Conservation (phyloP, 2,797 vertebrate genomes). For the Falco rusticolus region DNA sequence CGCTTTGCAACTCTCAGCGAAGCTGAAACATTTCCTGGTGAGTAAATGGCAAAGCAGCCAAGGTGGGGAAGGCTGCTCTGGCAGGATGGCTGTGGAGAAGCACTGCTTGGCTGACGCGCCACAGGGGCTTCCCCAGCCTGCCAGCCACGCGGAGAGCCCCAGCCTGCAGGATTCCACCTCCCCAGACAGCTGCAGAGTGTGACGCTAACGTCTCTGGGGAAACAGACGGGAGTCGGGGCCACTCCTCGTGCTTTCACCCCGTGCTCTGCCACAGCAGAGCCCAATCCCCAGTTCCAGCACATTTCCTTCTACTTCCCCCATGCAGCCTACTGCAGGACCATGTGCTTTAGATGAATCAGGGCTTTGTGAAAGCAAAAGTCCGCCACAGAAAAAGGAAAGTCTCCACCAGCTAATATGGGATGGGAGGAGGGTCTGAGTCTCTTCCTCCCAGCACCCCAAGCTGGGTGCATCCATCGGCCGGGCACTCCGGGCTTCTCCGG, state of each 20-base stretch:
- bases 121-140: not conserved
- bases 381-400: not conserved
- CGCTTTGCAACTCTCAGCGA: not conserved
- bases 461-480: not conserved
- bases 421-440: not conserved
- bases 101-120: not conserved
- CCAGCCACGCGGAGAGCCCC: not conserved
- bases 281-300: not conserved
- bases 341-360: not conserved
- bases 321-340: not conserved
- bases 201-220: not conserved
- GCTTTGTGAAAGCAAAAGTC: not conserved
- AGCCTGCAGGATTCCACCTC: not conserved
- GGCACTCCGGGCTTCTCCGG: not conserved
- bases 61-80: not conserved
- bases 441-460: not conserved
- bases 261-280: not conserved
- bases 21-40: not conserved
- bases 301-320: not conserved
- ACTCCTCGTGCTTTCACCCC: fast-evolving
- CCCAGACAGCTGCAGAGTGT: not conserved
- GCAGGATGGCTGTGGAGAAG: not conserved
- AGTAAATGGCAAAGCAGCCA: not conserved
- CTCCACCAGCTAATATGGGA: not conserved
- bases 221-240: not conserved